Evolutionary conservation across 2,888 invertebrate species (phyloP), one percentile per base, ranked within the genome.

Genomic region (Pseudeuparius sepicola): DNA sequence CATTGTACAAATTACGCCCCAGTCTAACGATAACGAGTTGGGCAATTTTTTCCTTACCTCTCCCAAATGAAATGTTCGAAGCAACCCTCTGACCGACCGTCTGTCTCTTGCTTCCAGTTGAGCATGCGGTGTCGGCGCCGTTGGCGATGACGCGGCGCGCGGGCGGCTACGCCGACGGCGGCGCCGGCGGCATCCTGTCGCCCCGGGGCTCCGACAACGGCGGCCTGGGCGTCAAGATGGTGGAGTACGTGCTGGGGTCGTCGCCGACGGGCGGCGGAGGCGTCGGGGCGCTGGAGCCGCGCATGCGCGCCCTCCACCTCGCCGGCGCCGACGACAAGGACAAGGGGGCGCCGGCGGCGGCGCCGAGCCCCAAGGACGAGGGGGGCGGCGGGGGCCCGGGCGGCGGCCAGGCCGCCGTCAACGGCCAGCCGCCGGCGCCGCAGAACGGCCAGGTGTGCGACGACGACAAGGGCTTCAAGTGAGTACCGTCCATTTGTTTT

Each of bases 181-280:
- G 66, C 57, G 56, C 65, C 45, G 59, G 69, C 57, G 65, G 66
- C 60, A 70, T 78, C 52, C 68, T 75, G 49, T 86, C 86, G 28
- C 87, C 89, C 27, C 73, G 88, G 44, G 61, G 64, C 24, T 70
- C 70, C 51, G 87, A 92, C 61, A 87, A 92, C 12, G 87, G 88
- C 41, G 90, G 90, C 26, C 76, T 94, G 47, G 92, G 90, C 48
- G 89, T 93, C 49, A 94, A 94, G 71, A 96, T 96, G 92, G 96
- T 94, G 34, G 96, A 97, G 66, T 96, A 94, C 63, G 94, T 97
- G 39, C 73, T 97, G 52, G 88, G 93, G 46, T 87, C 85, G 44
- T 89, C 88, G 43, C 89, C 90, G 13, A 90, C 89, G 48, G 71
- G 73, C 51, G 79, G 81, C 60, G 81, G 49, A 32, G 37, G 35